phyloP scores from a whole-genome alignment of 2,797 vertebrate species.

The Gorsachius magnificus region DNA sequence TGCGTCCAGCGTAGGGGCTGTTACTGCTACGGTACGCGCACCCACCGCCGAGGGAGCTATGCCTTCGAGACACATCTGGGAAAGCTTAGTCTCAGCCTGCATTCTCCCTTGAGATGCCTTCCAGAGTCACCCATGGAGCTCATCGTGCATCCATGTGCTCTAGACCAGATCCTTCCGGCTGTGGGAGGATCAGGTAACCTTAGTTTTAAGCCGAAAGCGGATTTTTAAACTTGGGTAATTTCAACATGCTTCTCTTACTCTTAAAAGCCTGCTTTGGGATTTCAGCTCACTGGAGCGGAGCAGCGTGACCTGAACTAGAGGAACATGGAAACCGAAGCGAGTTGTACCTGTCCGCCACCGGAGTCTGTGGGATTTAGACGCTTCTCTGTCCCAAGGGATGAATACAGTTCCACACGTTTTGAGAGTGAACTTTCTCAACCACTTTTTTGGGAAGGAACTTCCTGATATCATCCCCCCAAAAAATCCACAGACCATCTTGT shows the following conservation, averaged over 20 bases:
- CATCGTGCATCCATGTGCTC: neutral
- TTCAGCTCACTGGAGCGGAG: neutral
- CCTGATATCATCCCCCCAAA: neutral
- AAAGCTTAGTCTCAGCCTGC: neutral
- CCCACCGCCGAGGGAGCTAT: fast-evolving
- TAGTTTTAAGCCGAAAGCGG: neutral
- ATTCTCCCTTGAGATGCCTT: neutral
- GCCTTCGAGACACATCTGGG: neutral
- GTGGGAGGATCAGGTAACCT: neutral
- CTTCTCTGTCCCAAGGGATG: neutral
- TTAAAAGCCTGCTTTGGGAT: neutral
- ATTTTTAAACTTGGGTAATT: neutral
- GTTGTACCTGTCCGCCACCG: neutral
- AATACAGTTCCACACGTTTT: fast-evolving
- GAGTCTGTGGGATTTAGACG: neutral
- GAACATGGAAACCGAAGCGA: neutral
- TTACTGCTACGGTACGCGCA: fast-evolving
- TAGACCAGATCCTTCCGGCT: neutral
- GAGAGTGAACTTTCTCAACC: neutral
- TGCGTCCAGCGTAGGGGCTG: fast-evolving
- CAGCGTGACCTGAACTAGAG: neutral
- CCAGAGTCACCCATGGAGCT: neutral
- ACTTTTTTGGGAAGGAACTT: neutral
- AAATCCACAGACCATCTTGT: neutral
- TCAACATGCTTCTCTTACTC: neutral